Evolutionary conservation across 2,797 vertebrate species (phyloP), one percentile per base, ranked within the genome.

Genomic region (Coilia nasus): DNA sequence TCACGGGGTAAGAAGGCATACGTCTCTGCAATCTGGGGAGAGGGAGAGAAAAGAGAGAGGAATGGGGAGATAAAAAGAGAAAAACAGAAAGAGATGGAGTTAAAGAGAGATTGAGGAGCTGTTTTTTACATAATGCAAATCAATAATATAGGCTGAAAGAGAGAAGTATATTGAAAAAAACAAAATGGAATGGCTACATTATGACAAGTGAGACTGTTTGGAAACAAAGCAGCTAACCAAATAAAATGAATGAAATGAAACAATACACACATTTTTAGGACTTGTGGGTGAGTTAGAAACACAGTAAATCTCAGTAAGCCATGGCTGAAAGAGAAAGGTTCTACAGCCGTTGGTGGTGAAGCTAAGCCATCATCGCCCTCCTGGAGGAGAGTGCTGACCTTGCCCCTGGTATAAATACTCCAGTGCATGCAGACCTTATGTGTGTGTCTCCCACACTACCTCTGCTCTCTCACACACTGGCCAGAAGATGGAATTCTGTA

Each of bases 1-100:
- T 99, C 98, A 92, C 98, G 93, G 0, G 98, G 98, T 88, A 99
- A 95, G 93, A 99, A 99, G 86, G 98, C 98, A 0, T 99, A 99
- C 67, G 98, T 99, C 95, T 99, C 98, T 0, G 98, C 98, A 41
- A 99, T 99, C 98, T 99, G 95, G 83, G 60, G 71, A 35, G 41
- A 83, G 81, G 60, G 84, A 88, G 62, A 12, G 12, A 3, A 87
- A 17, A 87, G 46, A 83, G 62, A 62, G 47, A 44, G 60, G 2
- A 54, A 54, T 54, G 2, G 7, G 50, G 50, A 54, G 50, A 54
- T 54, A 7, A 54, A 28, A 14, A 85, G 44, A 81, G 71, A 81
- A 56, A 84, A 31, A 84, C 17, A 35, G 21, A 78, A 28, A 23
- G 47, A n/a, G 67, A 41, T 5, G 5, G 35, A 41, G 35, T 41